These are phyloP conservation scores for Agonum fuliginosum DNA, from an alignment of 2,888 invertebrate genomes.

Conservation along the genomic window DNA sequence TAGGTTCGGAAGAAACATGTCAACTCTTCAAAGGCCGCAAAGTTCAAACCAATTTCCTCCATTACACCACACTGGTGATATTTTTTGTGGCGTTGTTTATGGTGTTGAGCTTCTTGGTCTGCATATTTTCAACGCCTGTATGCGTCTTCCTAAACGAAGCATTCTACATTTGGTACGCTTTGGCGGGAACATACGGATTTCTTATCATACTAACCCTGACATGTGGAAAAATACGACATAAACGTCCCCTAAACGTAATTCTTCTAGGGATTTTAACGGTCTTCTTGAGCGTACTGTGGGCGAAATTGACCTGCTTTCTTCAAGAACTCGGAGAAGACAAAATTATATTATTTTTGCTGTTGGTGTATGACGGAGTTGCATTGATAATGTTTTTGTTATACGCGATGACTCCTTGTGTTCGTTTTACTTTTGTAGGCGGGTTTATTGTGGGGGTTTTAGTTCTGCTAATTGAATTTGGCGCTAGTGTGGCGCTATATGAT, in stretches of 20 bases:
- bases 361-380: too few relatives aligned
- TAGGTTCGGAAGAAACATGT: too few relatives aligned
- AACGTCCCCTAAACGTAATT: background rate
- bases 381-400: too few relatives aligned
- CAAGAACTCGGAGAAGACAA: too few relatives aligned
- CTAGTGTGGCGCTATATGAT: background rate
- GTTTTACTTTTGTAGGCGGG: conserved; percentile 76
- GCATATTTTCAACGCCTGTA: background rate
- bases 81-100: too few relatives aligned
- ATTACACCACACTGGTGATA: too few relatives aligned
- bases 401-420: too few relatives aligned
- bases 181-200: background rate
- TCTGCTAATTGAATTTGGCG: background rate
- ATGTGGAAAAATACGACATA: background rate
- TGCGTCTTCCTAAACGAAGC: background rate
- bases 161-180: background rate
- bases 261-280: background rate
- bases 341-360: too few relatives aligned
- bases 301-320: background rate
- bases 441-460: background rate
- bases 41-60: too few relatives aligned
- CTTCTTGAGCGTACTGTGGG: background rate
- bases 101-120: too few relatives aligned
- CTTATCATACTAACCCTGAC: background rate
- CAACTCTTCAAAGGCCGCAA: too few relatives aligned